phyloP scores from a whole-genome alignment of 2,888 invertebrate genomes.

The Linyphia triangularis region DNA sequence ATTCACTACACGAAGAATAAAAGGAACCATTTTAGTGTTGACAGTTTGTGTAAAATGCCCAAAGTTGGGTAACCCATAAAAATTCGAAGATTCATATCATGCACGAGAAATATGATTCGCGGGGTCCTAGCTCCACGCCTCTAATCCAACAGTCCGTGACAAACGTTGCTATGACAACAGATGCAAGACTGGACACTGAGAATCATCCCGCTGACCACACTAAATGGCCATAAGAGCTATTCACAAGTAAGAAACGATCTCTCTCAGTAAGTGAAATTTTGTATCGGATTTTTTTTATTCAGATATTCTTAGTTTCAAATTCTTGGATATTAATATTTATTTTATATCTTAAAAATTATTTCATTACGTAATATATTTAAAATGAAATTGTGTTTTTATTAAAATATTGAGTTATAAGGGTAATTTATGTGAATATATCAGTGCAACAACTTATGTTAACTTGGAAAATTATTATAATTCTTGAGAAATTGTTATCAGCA shows the following conservation, averaged over 20 bases:
- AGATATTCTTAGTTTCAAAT: background rate
- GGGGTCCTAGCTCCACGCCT: slow-evolving; percentile 51
- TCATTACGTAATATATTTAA: background rate
- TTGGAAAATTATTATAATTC: too few relatives aligned
- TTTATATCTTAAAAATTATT: background rate
- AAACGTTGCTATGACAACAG: slow-evolving; percentile 57
- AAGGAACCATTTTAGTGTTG: background rate
- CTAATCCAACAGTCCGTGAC: slow-evolving; percentile 60
- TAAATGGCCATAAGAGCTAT: slow-evolving; percentile 14
- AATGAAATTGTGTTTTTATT: too few relatives aligned
- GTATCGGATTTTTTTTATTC: background rate
- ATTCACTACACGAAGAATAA: background rate
- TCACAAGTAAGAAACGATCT: background rate
- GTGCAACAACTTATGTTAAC: too few relatives aligned
- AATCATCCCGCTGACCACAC: slow-evolving; percentile 8
- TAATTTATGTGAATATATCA: too few relatives aligned
- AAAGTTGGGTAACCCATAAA: slow-evolving; percentile 29
- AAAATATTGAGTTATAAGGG: too few relatives aligned
- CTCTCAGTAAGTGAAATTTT: slow-evolving; percentile 18
- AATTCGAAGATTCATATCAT: slow-evolving; percentile 59
- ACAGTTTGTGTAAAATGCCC: background rate
- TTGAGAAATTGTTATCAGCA: too few relatives aligned
- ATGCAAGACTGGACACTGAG: slow-evolving; percentile 40
- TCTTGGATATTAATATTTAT: background rate
- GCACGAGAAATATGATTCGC: slow-evolving; percentile 61